Evolutionary conservation across 2,888 invertebrate species (phyloP).

Genomic region (Folsomia candida): DNA sequence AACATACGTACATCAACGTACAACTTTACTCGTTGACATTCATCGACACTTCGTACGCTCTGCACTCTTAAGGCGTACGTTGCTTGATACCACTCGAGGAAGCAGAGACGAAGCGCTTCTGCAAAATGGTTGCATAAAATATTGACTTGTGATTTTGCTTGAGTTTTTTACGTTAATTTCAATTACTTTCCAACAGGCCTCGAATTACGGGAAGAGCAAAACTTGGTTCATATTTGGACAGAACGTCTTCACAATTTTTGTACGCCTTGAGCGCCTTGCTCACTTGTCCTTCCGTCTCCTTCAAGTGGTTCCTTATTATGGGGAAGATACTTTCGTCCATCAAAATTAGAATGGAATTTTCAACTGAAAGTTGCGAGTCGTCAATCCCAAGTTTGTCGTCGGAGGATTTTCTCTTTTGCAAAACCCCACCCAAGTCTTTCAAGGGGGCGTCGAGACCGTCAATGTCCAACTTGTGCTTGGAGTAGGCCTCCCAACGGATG

Average conservation of each 20-base stretch:
- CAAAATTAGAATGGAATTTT: conserved; percentile 26
- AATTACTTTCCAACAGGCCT: background rate
- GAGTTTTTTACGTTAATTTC: too few species aligned
- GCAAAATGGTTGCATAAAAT: background rate
- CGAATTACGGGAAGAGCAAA: background rate
- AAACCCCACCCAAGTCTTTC: conserved; percentile 29
- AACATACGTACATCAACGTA: conserved; percentile 11
- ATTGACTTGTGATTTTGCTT: too few species aligned
- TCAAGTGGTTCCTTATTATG: conserved; percentile 44
- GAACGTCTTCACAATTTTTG: conserved; percentile 31
- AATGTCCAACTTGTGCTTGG: conserved; percentile 36
- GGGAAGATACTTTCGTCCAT: conserved; percentile 39
- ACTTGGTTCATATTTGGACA: conserved; percentile 20
- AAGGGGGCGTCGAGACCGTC: conserved; percentile 28
- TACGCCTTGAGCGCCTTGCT: conserved; percentile 41
- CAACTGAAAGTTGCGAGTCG: conserved; percentile 24
- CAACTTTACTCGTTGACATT: background rate
- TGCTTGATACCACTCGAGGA: conserved; percentile 47
- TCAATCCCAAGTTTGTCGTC: background rate
- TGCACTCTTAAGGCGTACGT: conserved; percentile 23
- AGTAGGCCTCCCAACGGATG: conserved; percentile 47
- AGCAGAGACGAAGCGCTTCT: conserved; percentile 40
- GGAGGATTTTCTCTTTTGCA: conserved; percentile 18
- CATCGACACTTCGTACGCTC: conserved; percentile 5
- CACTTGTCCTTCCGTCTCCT: conserved; percentile 35